These are phyloP conservation scores for Balanococcus diminutus DNA, from an alignment of 2,888 invertebrate genomes.

Conservation along the genomic window DNA sequence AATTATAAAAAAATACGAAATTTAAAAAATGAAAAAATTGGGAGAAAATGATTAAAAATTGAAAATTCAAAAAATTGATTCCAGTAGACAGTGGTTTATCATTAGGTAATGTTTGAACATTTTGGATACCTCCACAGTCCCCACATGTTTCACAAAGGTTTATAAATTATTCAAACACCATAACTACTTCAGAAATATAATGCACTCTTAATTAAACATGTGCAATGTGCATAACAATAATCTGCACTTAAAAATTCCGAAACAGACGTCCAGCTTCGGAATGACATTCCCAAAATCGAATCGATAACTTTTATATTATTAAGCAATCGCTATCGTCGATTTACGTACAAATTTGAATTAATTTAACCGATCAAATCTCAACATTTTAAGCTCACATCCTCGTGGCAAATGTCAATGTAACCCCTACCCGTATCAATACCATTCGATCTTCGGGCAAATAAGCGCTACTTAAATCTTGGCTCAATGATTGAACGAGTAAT, in stretches of 20 bases:
- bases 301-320: neutral
- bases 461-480: neutral
- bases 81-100: no score
- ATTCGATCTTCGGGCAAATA: neutral
- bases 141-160: neutral
- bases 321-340: neutral
- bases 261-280: neutral
- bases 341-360: neutral
- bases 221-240: neutral
- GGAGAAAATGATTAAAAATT: no score
- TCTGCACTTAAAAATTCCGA: neutral
- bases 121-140: neutral
- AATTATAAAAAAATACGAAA: no score
- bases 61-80: no score
- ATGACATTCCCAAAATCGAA: no score
- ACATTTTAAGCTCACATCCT: neutral
- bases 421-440: neutral
- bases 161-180: neutral
- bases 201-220: neutral
- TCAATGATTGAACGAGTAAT: neutral
- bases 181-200: neutral
- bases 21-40: no score
- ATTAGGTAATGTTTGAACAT: neutral
- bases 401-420: neutral
- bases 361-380: neutral